Percentiles rank a stretch among this genome's conserved stretches.
phyloP scores from a whole-genome alignment of 2,888 invertebrate species.

The Amiota mariae region DNA sequence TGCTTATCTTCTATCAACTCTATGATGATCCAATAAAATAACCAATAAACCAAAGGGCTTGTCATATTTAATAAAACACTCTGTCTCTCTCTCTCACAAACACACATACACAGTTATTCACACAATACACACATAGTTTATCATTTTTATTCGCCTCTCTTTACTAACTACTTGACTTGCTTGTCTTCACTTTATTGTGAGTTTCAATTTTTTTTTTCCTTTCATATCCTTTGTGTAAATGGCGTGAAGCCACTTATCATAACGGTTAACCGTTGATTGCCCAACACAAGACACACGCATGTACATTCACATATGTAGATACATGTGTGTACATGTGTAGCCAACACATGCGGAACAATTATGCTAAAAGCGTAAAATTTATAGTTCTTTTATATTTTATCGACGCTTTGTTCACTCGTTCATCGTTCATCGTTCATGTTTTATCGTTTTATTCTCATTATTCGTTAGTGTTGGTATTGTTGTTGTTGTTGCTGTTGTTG shows the following conservation, averaged over 20 bases:
- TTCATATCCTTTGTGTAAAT: constrained; percentile 22
- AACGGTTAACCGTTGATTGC: constrained; percentile 52
- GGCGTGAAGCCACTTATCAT: constrained; percentile 58
- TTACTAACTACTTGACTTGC: neutral
- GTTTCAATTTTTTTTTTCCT: neutral
- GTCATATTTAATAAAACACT: constrained; percentile 17
- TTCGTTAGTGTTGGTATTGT: no score
- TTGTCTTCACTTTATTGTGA: neutral
- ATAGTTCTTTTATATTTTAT: constrained; percentile 16
- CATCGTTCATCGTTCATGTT: neutral
- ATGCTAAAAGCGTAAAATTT: constrained; percentile 28
- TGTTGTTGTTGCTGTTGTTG: no score
- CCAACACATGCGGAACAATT: constrained; percentile 22
- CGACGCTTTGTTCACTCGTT: neutral
- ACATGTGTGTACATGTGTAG: constrained; percentile 6
- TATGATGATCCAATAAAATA: neutral
- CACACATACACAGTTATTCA: constrained; percentile 3
- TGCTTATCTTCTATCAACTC: neutral
- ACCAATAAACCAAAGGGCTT: neutral
- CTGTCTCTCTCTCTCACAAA: neutral
- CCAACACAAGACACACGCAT: constrained; percentile 31
- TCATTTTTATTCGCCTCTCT: constrained; percentile 1
- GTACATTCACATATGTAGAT: constrained; percentile 27
- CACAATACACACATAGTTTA: constrained; percentile 13
- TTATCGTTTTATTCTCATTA: no score